Percentiles rank a stretch among this genome's conserved stretches.
phyloP scores from a whole-genome alignment of 2,797 vertebrate genomes.

The Paratrypauchen microcephalus region DNA sequence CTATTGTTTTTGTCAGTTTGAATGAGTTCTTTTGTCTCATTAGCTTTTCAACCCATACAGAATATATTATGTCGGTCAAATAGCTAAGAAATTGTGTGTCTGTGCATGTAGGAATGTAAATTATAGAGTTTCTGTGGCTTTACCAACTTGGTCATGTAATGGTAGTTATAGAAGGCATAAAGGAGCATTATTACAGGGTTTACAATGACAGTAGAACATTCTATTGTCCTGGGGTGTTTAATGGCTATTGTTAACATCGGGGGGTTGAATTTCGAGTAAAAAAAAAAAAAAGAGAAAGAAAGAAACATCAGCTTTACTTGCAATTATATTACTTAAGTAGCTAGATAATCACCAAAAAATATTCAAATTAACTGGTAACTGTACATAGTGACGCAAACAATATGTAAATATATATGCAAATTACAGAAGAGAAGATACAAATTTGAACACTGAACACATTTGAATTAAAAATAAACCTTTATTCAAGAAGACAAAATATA shows the following conservation, averaged over 20 bases:
- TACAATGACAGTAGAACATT: neutral
- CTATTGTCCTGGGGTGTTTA: conserved; percentile 33
- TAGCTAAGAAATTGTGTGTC: conserved; percentile 46
- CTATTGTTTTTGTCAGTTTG: conserved; percentile 34
- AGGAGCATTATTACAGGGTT: conserved; percentile 30
- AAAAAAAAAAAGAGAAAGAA: too few species aligned
- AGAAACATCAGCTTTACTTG: too few species aligned
- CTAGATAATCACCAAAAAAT: too few species aligned
- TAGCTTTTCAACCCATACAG: conserved; percentile 46
- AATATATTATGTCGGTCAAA: conserved; percentile 55
- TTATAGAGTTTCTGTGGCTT: conserved; percentile 55
- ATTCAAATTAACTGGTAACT: too few species aligned
- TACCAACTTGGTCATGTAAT: conserved; percentile 45
- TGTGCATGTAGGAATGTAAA: conserved; percentile 59
- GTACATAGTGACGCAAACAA: neutral
- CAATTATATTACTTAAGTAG: too few species aligned
- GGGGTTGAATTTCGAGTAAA: too few species aligned
- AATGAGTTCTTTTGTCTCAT: conserved; percentile 41
- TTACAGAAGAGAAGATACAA: neutral
- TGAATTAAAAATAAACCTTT: neutral
- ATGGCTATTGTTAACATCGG: neutral
- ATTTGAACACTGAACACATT: neutral
- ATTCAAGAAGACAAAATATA: too few species aligned
- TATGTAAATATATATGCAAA: neutral
- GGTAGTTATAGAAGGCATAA: conserved; percentile 28